Conservation (phyloP, 2,113 vertebrate species). For the Anarrhichthys ocellatus region DNA sequence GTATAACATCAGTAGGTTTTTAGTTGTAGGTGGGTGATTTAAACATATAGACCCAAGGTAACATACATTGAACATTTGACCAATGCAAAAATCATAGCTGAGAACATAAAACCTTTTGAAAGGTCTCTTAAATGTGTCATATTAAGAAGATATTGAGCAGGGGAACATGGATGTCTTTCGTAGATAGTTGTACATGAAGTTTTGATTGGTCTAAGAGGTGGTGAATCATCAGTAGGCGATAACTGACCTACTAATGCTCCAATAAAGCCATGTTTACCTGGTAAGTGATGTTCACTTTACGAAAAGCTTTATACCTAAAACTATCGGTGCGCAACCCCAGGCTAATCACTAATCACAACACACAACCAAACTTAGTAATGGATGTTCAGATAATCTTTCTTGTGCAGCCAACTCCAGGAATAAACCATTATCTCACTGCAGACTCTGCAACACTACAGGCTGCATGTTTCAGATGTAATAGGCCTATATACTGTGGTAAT, state of each 20-base stretch:
- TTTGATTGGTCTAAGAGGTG: neutral
- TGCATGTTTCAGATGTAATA: constrained; percentile 28
- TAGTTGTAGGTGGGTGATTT: neutral
- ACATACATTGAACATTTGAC: neutral
- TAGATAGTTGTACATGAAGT: neutral
- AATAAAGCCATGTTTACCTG: neutral
- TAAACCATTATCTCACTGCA: constrained; percentile 1
- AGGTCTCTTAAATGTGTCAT: neutral
- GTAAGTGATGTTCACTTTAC: neutral
- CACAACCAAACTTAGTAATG: constrained; percentile 9
- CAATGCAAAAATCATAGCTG: neutral
- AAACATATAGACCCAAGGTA: neutral
- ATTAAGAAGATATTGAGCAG: neutral
- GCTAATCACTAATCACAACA: neutral
- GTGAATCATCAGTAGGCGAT: neutral
- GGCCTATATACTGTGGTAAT: neutral
- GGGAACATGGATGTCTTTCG: neutral
- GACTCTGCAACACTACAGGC: constrained; percentile 12
- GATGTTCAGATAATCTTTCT: neutral
- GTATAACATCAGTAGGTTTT: neutral
- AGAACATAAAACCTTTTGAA: neutral
- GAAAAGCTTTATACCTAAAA: neutral
- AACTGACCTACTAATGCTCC: neutral
- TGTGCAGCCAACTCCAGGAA: neutral
- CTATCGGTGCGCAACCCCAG: neutral